phyloP scores from a whole-genome alignment of 2,113 vertebrate species.

The Panthera tigris region DNA sequence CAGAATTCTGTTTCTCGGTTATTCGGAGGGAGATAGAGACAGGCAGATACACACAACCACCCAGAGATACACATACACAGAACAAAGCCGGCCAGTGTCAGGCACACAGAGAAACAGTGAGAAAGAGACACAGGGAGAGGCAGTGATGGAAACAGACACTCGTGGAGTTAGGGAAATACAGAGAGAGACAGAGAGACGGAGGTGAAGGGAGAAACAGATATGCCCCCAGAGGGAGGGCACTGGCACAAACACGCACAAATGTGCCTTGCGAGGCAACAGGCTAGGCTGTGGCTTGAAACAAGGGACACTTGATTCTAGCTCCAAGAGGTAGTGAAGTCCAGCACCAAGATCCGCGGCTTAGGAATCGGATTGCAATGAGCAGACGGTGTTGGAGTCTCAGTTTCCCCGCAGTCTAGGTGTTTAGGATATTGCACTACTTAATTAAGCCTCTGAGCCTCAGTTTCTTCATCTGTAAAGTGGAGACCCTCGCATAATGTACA shows the following conservation, averaged over 20 bases:
- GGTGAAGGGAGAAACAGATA: neutral
- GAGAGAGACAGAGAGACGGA: neutral
- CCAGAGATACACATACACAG: neutral
- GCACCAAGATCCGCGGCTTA: neutral
- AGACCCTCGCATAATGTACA: neutral
- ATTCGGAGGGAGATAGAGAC: neutral
- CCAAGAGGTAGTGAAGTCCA: neutral
- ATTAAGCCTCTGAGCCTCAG: neutral
- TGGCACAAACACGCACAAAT: rapidly evolving
- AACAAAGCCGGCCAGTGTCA: neutral
- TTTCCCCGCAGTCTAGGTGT: neutral
- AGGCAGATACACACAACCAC: neutral
- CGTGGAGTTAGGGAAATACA: neutral
- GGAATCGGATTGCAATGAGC: neutral
- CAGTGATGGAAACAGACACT: neutral
- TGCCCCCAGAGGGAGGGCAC: rapidly evolving
- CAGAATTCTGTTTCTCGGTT: neutral
- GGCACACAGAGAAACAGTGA: neutral
- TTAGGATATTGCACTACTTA: neutral
- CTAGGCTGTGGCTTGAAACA: neutral
- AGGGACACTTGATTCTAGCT: neutral
- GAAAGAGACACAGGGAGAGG: neutral
- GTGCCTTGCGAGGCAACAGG: too few relatives aligned
- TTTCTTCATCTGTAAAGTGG: constrained; percentile 7
- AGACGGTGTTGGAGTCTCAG: neutral